A percentile compares a stretch with the other conserved stretches of the same genome.
Evolutionary conservation across 2,888 invertebrate species (phyloP).

Genomic region (Eueremaeus valkanovi): DNA sequence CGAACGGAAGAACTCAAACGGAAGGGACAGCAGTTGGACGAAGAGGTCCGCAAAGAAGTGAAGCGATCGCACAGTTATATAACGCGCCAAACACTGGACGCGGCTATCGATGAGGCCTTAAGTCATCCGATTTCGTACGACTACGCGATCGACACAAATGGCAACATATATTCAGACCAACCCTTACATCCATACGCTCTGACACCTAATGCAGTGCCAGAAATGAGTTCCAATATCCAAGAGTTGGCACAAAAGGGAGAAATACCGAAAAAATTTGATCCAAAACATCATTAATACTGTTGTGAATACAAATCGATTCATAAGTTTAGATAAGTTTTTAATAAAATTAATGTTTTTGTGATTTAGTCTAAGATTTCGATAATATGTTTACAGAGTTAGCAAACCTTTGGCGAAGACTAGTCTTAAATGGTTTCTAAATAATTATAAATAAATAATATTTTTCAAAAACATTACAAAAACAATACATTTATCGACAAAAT

Average conservation of each 20-base stretch:
- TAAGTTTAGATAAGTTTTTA: not conserved
- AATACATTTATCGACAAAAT: not conserved
- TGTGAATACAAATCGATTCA: not conserved
- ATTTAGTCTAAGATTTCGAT: not conserved
- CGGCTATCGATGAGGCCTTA: conserved; percentile 36
- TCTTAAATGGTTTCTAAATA: too few relatives aligned
- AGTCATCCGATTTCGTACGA: conserved; percentile 40
- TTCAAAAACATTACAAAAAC: not conserved
- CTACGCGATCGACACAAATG: conserved; percentile 39
- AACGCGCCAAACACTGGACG: conserved; percentile 39
- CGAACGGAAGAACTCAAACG: conserved; percentile 18
- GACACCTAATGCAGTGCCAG: conserved; percentile 39
- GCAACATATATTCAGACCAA: conserved; percentile 34
- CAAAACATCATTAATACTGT: conserved; percentile 14
- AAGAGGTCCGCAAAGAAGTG: conserved; percentile 34
- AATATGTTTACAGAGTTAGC: too few relatives aligned
- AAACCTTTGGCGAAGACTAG: too few relatives aligned
- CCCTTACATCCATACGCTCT: conserved; percentile 42
- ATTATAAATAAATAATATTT: not conserved
- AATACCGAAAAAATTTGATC: not conserved
- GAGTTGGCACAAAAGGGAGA: conserved; percentile 3
- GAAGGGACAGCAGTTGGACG: conserved; percentile 21
- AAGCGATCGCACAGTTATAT: conserved; percentile 40
- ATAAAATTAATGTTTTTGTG: not conserved
- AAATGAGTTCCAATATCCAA: conserved; percentile 34